These are phyloP conservation scores for Machaerirhynchus nigripectus DNA, from an alignment of 2,113 vertebrate species.

Conservation along the genomic window DNA sequence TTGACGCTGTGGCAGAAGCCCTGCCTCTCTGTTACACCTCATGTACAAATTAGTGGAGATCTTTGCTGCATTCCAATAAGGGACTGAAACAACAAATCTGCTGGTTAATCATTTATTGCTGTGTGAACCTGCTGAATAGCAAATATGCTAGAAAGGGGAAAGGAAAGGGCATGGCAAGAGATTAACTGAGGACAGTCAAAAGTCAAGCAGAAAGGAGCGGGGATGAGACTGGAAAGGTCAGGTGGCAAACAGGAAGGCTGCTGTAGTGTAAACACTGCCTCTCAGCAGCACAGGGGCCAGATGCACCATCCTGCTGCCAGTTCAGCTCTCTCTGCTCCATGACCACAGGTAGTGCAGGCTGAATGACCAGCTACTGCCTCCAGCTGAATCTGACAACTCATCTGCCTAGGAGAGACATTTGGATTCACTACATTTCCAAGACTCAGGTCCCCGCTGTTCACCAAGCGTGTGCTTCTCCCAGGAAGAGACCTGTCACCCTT, in stretches of 20 bases:
- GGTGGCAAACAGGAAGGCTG: slow-evolving; percentile 3
- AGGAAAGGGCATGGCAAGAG: slow-evolving; percentile 44
- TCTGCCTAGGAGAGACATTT: not conserved
- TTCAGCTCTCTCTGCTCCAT: not conserved
- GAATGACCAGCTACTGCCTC: not conserved
- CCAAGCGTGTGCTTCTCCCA: fast-evolving
- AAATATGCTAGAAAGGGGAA: slow-evolving; percentile 50
- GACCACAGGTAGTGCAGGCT: not conserved
- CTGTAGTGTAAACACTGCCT: not conserved
- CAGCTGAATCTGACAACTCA: not conserved
- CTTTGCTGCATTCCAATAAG: not conserved
- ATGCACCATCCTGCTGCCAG: not conserved
- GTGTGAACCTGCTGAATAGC: slow-evolving; percentile 57
- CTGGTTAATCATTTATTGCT: slow-evolving; percentile 55
- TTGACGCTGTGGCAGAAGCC: not conserved
- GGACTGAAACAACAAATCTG: slow-evolving; percentile 10
- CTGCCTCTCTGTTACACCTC: not conserved
- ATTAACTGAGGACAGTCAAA: slow-evolving; percentile 65
- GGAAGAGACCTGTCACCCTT: not conserved
- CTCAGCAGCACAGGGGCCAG: not conserved
- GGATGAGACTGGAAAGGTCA: slow-evolving; percentile 31
- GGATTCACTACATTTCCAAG: not conserved
- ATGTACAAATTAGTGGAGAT: slow-evolving; percentile 7
- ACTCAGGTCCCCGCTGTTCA: not conserved
- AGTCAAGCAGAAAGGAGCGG: not conserved